Percentiles rank a stretch among this genome's conserved stretches.
Evolutionary conservation across 37 sponge, comb jelly and placozoan species (phyloP).

Genomic region (Corticium candelabrum): DNA sequence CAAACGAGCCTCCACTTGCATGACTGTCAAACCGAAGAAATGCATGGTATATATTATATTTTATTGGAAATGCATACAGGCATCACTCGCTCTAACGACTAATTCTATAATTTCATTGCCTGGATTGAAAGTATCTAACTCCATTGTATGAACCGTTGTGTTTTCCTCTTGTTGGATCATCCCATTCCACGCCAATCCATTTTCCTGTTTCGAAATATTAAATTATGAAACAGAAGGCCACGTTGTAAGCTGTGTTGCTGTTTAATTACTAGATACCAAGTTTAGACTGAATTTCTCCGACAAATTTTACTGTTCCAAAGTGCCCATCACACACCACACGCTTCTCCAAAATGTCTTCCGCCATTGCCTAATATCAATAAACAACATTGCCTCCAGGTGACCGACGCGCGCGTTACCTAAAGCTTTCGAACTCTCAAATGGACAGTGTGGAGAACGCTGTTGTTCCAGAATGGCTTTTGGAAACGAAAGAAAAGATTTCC

Average conservation of each 20-base stretch:
- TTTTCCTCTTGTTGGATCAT: conserved; percentile 75
- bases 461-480: neutral
- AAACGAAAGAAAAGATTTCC: neutral
- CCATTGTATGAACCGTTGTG: conserved; percentile 81
- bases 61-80: too few relatives aligned
- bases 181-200: conserved; percentile 96
- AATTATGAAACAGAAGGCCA: neutral
- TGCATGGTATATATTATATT: too few relatives aligned
- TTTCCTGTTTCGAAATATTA: conserved; percentile 57
- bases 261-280: conserved; percentile 27
- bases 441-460: too few relatives aligned
- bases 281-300: conserved; percentile 60
- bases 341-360: too few relatives aligned
- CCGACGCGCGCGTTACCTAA: too few relatives aligned
- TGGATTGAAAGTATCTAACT: conserved; percentile 69
- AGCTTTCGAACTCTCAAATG: too few relatives aligned
- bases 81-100: conserved; percentile 61
- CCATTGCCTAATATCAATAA: too few relatives aligned
- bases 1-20: conserved; percentile 66
- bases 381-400: too few relatives aligned
- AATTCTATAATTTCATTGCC: conserved; percentile 57
- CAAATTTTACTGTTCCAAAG: conserved; percentile 49
- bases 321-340: conserved; percentile 44
- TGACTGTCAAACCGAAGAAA: too few relatives aligned
- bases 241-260: neutral